These are phyloP conservation scores for Aphidoletes aphidimyza DNA, from an alignment of 2,888 invertebrate genomes.

Conservation along the genomic window DNA sequence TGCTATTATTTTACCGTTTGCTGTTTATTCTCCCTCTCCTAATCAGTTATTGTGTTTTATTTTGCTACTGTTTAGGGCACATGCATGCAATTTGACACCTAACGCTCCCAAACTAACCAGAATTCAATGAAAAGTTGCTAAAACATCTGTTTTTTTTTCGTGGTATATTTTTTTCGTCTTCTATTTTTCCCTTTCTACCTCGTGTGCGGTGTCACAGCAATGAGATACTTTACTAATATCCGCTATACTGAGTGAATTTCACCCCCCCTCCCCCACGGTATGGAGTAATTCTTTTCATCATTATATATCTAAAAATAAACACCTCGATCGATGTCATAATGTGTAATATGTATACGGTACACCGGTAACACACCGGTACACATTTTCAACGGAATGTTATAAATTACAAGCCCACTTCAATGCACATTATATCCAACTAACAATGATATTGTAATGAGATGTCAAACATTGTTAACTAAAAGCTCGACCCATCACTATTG, in stretches of 20 bases:
- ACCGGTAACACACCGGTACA: background rate
- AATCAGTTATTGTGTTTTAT: background rate
- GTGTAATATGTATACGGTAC: no score
- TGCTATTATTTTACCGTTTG: background rate
- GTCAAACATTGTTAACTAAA: background rate
- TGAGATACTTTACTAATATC: no score
- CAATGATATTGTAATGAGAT: conserved; percentile 12
- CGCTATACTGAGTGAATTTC: no score
- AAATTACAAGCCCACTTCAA: conserved; percentile 18
- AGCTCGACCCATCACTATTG: background rate
- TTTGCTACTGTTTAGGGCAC: background rate
- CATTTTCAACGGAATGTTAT: conserved; percentile 4
- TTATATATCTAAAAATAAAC: no score
- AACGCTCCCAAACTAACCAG: background rate
- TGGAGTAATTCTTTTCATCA: no score
- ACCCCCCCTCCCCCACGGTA: no score
- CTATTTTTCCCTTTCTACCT: background rate
- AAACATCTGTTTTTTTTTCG: background rate
- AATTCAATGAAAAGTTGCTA: background rate
- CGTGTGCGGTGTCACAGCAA: no score
- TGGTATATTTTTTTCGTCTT: background rate
- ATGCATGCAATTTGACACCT: conserved; percentile 3
- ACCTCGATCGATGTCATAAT: no score
- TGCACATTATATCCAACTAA: conserved; percentile 5
- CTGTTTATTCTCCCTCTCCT: no score